Percentiles rank a stretch among this genome's conserved stretches.
These are phyloP conservation scores for Heliothis virescens DNA, from an alignment of 1,140 invertebrate species.

Conservation along the genomic window DNA sequence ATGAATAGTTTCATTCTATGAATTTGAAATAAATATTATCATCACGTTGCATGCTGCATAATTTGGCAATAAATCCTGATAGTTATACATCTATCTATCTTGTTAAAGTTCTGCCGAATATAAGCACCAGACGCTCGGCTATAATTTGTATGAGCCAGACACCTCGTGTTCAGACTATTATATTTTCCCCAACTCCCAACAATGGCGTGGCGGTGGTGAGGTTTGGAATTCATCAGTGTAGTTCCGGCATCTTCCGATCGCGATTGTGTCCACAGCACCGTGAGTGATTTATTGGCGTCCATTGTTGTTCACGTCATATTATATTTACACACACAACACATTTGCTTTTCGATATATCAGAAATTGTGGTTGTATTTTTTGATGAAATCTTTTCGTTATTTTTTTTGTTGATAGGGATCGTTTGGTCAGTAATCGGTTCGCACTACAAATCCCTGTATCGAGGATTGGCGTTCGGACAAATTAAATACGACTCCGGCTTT, in stretches of 20 bases:
- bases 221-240: conserved; percentile 49
- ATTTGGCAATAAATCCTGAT: not conserved
- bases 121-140: conserved; percentile 1
- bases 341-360: conserved; percentile 42
- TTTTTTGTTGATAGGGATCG: not conserved
- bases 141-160: conserved; percentile 27
- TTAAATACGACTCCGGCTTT: conserved; percentile 22
- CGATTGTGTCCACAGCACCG: conserved; percentile 44
- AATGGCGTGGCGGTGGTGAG: conserved; percentile 34
- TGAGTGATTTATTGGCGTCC: conserved; percentile 49
- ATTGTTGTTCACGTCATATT: conserved; percentile 50
- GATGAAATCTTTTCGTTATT: conserved; percentile 29
- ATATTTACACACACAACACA: conserved; percentile 46
- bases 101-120: not conserved
- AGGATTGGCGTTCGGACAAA: conserved; percentile 28
- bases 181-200: conserved; percentile 25
- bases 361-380: conserved; percentile 23
- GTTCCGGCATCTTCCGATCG: conserved; percentile 50
- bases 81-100: not conserved
- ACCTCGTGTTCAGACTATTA: conserved; percentile 29
- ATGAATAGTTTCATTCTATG: no score
- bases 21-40: not conserved
- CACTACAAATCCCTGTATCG: conserved; percentile 28
- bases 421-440: conserved; percentile 32
- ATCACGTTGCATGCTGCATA: no score